These are phyloP conservation scores for Dipodomys merriami DNA, from an alignment of 2,113 vertebrate genomes.

Conservation along the genomic window DNA sequence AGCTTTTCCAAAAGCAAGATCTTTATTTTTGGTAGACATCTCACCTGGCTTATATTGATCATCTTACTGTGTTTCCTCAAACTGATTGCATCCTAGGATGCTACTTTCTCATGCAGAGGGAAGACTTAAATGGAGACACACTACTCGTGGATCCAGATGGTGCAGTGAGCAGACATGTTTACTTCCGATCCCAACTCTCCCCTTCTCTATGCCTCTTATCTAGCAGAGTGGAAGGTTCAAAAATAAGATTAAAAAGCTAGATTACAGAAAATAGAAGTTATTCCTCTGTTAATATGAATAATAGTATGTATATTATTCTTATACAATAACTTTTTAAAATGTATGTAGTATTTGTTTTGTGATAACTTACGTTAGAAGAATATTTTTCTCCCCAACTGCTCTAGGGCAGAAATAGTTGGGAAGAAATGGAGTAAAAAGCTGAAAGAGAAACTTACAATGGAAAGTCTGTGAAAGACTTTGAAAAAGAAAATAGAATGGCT, in stretches of 20 bases:
- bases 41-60: not conserved
- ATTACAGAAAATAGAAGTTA: not conserved
- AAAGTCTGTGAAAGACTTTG: not conserved
- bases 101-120: not conserved
- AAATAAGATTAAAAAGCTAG: not conserved
- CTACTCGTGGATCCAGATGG: not conserved
- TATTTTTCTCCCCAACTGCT: not conserved
- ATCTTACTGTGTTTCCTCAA: not conserved
- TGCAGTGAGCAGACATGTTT: not conserved
- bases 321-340: not conserved
- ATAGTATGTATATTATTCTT: not conserved
- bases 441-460: constrained; percentile 29
- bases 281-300: constrained; percentile 24
- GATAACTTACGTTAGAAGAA: not conserved
- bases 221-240: not conserved
- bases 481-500: not conserved
- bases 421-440: not conserved
- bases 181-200: not conserved
- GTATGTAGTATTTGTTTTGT: not conserved
- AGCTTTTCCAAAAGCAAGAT: not conserved
- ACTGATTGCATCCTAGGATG: not conserved
- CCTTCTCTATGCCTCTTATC: not conserved
- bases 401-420: not conserved
- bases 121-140: not conserved
- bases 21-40: not conserved